These are phyloP conservation scores for Artibeus lituratus DNA, from an alignment of 2,797 vertebrate genomes.

Conservation along the genomic window DNA sequence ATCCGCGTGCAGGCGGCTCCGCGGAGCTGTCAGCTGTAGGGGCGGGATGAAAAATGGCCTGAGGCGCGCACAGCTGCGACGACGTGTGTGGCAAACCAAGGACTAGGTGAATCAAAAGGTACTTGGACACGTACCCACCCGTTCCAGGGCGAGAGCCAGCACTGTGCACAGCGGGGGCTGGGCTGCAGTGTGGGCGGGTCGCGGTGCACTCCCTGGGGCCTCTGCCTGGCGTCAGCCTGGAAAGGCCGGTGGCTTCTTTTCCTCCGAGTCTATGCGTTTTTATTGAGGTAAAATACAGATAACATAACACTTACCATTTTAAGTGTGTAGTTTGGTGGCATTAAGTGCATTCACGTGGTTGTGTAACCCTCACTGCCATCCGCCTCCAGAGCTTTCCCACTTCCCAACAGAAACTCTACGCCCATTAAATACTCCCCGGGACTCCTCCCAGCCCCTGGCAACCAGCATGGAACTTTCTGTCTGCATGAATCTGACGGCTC, in stretches of 20 bases:
- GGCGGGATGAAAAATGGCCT: background rate
- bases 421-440: background rate
- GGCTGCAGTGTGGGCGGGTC: background rate
- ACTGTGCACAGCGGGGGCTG: rapidly evolving
- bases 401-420: background rate
- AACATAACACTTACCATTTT: background rate
- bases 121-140: background rate
- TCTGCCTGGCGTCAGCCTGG: rapidly evolving
- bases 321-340: background rate
- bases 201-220: background rate
- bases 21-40: background rate
- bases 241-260: background rate
- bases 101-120: background rate
- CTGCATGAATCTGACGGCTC: background rate
- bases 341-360: background rate
- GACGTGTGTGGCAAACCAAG: background rate
- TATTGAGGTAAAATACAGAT: background rate
- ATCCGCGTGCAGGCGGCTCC: background rate
- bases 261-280: background rate
- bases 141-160: rapidly evolving
- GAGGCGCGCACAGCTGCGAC: background rate
- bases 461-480: background rate
- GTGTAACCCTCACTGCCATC: background rate
- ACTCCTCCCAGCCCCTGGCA: too few species aligned
- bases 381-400: background rate